phyloP scores from a whole-genome alignment of 53 echinoderm and acorn worm genomes.

The Pentamera pediparva region DNA sequence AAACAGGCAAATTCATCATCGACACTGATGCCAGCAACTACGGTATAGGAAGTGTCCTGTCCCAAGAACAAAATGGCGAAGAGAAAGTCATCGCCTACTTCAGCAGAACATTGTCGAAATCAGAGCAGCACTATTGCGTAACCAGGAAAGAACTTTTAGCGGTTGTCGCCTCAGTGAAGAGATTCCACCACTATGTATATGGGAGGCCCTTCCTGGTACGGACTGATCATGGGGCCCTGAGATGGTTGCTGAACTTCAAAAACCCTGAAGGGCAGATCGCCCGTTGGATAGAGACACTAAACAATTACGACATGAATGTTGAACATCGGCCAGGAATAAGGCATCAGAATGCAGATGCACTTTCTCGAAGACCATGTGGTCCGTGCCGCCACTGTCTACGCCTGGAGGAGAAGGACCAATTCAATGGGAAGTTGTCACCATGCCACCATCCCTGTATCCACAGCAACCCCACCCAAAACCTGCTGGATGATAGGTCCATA shows the following conservation, averaged over 20 bases:
- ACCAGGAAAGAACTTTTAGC: conserved; percentile 44
- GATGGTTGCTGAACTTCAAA: conserved; percentile 48
- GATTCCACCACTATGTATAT: conserved; percentile 51
- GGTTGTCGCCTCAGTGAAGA: conserved; percentile 32
- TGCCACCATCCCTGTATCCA: too few species aligned
- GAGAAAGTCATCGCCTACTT: conserved; percentile 37
- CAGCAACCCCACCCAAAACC: too few species aligned
- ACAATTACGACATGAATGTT: conserved; percentile 20
- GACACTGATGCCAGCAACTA: conserved; percentile 53
- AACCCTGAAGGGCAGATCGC: conserved; percentile 31
- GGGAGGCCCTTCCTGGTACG: conserved; percentile 33
- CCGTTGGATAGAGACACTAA: conserved; percentile 19
- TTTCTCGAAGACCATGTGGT: not conserved
- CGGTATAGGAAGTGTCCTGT: conserved; percentile 45
- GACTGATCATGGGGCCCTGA: conserved; percentile 43
- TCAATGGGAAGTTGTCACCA: too few species aligned
- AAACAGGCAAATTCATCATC: conserved; percentile 10
- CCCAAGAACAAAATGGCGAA: conserved; percentile 31
- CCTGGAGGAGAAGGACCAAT: not conserved
- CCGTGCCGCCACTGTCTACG: not conserved
- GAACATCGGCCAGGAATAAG: conserved; percentile 10
- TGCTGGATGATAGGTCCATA: too few species aligned
- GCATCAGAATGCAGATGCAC: conserved; percentile 22
- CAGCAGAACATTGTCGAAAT: conserved; percentile 23
- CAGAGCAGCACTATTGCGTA: conserved; percentile 42